These are phyloP conservation scores for Trichonephila clavata DNA, from an alignment of 1,140 invertebrate genomes.

Conservation along the genomic window DNA sequence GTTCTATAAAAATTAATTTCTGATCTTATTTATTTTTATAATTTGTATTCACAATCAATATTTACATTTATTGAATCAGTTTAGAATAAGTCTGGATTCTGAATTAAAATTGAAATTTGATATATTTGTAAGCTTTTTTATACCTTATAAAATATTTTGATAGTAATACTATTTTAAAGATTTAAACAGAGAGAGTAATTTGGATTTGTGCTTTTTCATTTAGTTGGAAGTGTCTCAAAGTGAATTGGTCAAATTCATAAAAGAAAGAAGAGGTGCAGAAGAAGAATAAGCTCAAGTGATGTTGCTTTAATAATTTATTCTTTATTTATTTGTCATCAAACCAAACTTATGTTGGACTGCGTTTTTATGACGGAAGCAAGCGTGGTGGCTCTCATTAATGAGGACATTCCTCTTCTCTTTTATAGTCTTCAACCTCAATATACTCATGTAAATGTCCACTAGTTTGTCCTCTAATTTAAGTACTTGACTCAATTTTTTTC, in stretches of 20 bases:
- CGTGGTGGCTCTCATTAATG: neutral
- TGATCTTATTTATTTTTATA: too few relatives aligned
- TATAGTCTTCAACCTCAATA: too few relatives aligned
- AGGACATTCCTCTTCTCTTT: neutral
- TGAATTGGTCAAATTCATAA: slow-evolving; percentile 50
- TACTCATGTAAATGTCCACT: too few relatives aligned
- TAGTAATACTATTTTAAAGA: neutral
- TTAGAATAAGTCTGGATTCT: too few relatives aligned
- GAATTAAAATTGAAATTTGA: too few relatives aligned
- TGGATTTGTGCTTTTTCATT: neutral
- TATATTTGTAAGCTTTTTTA: too few relatives aligned
- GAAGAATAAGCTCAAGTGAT: neutral
- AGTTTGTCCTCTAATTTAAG: too few relatives aligned
- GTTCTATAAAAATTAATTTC: too few relatives aligned
- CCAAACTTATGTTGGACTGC: neutral
- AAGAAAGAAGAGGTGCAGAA: slow-evolving; percentile 7
- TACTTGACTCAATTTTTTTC: too few relatives aligned
- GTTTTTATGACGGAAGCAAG: neutral
- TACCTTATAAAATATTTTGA: neutral
- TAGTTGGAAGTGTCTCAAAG: slow-evolving; percentile 58
- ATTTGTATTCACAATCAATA: too few relatives aligned
- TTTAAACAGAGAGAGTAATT: neutral
- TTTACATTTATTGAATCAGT: too few relatives aligned
- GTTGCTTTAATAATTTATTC: neutral
- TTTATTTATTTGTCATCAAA: slow-evolving; percentile 13